Conservation (phyloP, 1,140 invertebrate genomes). For the Drosophila persimilis region DNA sequence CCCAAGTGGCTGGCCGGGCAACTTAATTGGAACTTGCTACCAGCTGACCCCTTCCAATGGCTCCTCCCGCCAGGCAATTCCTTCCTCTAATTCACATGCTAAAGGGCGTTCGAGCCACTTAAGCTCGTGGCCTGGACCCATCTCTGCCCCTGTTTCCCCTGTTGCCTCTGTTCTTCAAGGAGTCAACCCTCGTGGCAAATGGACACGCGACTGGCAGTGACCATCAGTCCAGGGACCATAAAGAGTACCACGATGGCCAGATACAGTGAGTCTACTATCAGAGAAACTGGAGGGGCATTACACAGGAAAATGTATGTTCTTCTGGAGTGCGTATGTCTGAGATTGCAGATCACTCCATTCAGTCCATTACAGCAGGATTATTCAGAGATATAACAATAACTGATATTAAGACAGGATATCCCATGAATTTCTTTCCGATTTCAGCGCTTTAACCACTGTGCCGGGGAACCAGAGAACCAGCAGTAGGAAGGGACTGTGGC, state of each 20-base stretch:
- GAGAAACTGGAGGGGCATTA: background rate
- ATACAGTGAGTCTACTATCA: background rate
- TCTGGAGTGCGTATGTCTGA: no score
- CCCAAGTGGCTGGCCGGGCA: slow-evolving; percentile 30
- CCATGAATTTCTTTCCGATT: no score
- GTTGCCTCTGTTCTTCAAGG: background rate
- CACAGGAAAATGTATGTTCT: no score
- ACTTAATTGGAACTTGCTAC: slow-evolving; percentile 59
- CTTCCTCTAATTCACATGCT: slow-evolving; percentile 49
- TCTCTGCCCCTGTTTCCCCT: slow-evolving; percentile 8
- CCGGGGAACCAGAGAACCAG: no score
- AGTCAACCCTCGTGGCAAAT: slow-evolving; percentile 6
- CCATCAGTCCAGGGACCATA: slow-evolving; percentile 1
- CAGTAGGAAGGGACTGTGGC: background rate
- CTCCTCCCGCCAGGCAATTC: background rate
- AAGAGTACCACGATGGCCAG: background rate
- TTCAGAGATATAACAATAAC: no score
- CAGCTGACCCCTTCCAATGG: slow-evolving; percentile 12
- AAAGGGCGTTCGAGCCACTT: slow-evolving; percentile 83
- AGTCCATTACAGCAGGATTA: no score
- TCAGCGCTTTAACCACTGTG: slow-evolving; percentile 15
- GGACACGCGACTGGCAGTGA: slow-evolving; percentile 46
- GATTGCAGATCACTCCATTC: no score
- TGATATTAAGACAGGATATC: no score
- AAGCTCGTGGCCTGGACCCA: slow-evolving; percentile 57